These are phyloP conservation scores for Sisyra nigra DNA, from an alignment of 2,888 invertebrate species.

Conservation along the genomic window DNA sequence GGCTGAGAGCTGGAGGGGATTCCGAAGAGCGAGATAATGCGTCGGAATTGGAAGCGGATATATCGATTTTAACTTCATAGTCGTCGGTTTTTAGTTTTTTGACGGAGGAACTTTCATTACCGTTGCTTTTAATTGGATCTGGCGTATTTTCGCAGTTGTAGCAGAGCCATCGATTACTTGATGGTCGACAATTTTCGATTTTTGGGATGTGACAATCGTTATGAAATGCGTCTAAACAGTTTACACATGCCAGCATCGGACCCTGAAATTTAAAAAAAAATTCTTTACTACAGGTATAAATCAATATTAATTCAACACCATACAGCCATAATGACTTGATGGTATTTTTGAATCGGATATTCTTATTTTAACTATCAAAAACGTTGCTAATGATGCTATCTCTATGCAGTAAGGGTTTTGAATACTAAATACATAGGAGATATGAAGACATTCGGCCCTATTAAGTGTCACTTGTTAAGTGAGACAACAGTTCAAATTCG, in stretches of 20 bases:
- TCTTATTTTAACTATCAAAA: no score
- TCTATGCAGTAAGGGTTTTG: no score
- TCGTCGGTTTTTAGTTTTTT: not conserved
- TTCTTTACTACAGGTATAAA: no score
- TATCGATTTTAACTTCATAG: slow-evolving; percentile 13
- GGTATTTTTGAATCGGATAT: no score
- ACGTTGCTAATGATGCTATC: no score
- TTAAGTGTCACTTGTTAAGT: no score
- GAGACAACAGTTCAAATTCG: no score
- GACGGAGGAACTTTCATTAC: not conserved
- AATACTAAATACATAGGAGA: no score
- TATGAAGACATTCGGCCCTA: no score
- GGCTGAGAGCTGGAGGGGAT: slow-evolving; percentile 23
- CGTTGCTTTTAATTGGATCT: slow-evolving; percentile 22
- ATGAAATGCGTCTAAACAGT: slow-evolving; percentile 77
- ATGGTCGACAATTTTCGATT: slow-evolving; percentile 37
- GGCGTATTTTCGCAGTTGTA: slow-evolving; percentile 39
- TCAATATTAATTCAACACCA: no score
- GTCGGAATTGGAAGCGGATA: slow-evolving; percentile 15
- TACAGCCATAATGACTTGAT: no score
- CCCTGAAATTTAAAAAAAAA: slow-evolving; percentile 34
- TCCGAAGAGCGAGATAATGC: slow-evolving; percentile 18
- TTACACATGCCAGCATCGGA: slow-evolving; percentile 58
- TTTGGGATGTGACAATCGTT: slow-evolving; percentile 61
- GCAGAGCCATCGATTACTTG: slow-evolving; percentile 54